Evolutionary conservation across 1,140 invertebrate species (phyloP).

Genomic region (Sycobia sp.): DNA sequence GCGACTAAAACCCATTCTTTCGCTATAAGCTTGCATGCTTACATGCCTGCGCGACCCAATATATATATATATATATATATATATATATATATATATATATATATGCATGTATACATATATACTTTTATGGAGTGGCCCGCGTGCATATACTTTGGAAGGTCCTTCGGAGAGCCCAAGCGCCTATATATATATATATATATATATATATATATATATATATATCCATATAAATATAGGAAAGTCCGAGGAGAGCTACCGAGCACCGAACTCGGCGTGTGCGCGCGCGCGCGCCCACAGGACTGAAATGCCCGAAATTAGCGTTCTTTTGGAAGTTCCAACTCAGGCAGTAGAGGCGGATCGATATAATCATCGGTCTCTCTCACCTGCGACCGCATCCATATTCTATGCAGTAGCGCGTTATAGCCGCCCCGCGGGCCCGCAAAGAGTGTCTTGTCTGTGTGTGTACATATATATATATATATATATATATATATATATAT

Average conservation of each 20-base stretch:
- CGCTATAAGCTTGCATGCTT: background rate
- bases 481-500: too few species aligned
- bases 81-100: too few species aligned
- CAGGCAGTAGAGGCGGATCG: slow-evolving; percentile 35
- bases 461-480: background rate
- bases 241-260: slow-evolving; percentile 14
- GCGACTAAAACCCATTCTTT: too few species aligned
- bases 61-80: too few species aligned
- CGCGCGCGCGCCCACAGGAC: too few species aligned
- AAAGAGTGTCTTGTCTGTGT: background rate
- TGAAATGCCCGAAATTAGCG: background rate
- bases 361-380: slow-evolving; percentile 58
- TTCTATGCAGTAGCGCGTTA: too few species aligned
- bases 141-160: background rate
- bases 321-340: background rate
- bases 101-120: background rate
- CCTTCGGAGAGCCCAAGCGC: background rate
- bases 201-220: too few species aligned
- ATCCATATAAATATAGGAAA: too few species aligned
- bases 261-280: background rate
- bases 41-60: background rate
- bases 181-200: slow-evolving; percentile 6
- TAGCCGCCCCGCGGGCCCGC: background rate
- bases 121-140: background rate
- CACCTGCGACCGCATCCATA: slow-evolving; percentile 48